Evolutionary conservation across 2,113 vertebrate species (phyloP).

Genomic region (Apodemus sylvaticus): DNA sequence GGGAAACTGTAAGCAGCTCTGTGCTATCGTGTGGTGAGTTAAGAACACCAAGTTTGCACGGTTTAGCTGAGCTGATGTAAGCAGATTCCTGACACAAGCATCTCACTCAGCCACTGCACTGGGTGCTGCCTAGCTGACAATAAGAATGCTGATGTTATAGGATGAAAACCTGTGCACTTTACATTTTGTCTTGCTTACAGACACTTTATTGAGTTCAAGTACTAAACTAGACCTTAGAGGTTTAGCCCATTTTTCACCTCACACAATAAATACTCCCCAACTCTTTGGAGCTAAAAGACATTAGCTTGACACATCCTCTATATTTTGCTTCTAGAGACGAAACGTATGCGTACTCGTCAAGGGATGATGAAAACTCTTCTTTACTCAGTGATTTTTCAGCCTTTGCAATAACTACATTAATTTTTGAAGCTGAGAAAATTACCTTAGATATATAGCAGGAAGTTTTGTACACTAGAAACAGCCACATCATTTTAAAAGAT

Average conservation of each 20-base stretch:
- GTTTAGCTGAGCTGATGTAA: neutral
- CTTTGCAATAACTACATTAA: slow-evolving; percentile 48
- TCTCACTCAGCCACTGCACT: neutral
- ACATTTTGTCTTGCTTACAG: neutral
- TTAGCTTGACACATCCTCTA: neutral
- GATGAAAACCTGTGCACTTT: neutral
- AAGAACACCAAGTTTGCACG: neutral
- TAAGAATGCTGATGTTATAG: neutral
- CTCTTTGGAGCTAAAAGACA: slow-evolving; percentile 38
- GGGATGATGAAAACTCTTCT: slow-evolving; percentile 45
- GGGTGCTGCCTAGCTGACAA: neutral
- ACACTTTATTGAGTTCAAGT: neutral
- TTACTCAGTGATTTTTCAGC: slow-evolving; percentile 47
- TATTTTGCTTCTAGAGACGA: slow-evolving; percentile 50
- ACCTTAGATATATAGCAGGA: slow-evolving; percentile 48
- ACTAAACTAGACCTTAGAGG: slow-evolving; percentile 24
- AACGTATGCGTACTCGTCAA: neutral
- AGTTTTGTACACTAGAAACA: slow-evolving; percentile 54
- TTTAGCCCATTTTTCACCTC: neutral
- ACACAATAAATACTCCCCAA: neutral
- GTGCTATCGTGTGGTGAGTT: neutral
- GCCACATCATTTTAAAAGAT: slow-evolving; percentile 56
- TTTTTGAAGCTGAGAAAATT: slow-evolving; percentile 61
- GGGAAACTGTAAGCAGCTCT: neutral
- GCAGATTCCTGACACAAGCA: neutral